Conservation (phyloP, 1,140 invertebrate species). For the Plodia interpunctella region DNA sequence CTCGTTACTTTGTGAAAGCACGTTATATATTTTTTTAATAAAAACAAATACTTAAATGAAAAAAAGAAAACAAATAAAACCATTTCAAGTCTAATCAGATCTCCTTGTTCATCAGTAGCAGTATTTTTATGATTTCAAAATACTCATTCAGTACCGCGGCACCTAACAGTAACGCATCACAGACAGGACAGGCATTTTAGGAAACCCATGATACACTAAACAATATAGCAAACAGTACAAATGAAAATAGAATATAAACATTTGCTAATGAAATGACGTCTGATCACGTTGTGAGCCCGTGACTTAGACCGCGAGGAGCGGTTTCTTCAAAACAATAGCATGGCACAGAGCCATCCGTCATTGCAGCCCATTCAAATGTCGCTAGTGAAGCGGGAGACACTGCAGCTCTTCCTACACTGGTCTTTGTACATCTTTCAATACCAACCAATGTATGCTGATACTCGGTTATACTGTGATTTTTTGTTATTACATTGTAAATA, state of each 20-base stretch:
- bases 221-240: background rate
- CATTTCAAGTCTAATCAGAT: too few relatives aligned
- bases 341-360: slow-evolving; percentile 4
- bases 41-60: too few relatives aligned
- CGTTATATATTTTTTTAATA: too few relatives aligned
- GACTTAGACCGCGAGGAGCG: background rate
- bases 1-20: too few relatives aligned
- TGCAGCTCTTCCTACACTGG: background rate
- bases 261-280: too few relatives aligned
- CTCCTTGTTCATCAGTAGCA: too few relatives aligned
- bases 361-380: slow-evolving; percentile 7
- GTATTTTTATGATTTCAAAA: too few relatives aligned
- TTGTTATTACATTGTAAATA: background rate
- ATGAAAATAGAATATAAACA: background rate
- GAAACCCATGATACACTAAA: too few relatives aligned
- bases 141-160: too few relatives aligned
- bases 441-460: background rate
- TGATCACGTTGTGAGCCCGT: background rate
- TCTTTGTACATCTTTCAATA: background rate
- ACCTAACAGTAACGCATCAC: too few relatives aligned
- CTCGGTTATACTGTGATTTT: background rate
- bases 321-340: slow-evolving; percentile 8
- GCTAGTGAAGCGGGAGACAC: background rate
- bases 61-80: too few relatives aligned
- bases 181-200: too few relatives aligned